These are phyloP conservation scores for Athene cunicularia DNA, from an alignment of 2,113 vertebrate genomes.

Conservation along the genomic window DNA sequence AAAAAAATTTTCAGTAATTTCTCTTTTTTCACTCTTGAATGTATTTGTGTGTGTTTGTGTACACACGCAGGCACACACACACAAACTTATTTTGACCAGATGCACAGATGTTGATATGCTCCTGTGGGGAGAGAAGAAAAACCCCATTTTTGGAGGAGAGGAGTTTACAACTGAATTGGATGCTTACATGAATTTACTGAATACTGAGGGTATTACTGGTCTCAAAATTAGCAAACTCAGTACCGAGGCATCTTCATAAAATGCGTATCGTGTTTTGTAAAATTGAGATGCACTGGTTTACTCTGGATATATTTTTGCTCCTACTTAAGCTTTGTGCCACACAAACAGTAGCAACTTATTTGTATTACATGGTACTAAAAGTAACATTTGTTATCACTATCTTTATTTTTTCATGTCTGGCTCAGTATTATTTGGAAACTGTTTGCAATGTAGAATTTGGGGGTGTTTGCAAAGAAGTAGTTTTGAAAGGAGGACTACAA, in stretches of 20 bases:
- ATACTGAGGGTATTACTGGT: neutral
- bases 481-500: neutral
- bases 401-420: neutral
- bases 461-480: neutral
- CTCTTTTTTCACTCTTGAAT: neutral
- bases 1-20: neutral
- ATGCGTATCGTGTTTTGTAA: neutral
- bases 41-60: neutral
- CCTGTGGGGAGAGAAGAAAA: rapidly evolving
- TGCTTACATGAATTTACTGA: neutral
- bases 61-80: rapidly evolving
- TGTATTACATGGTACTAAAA: neutral
- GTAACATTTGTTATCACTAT: neutral
- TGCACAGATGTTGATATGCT: neutral
- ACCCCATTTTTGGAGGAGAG: neutral
- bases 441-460: neutral
- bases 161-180: neutral
- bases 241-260: neutral
- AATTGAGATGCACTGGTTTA: neutral
- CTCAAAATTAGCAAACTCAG: neutral
- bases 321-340: neutral
- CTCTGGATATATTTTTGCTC: neutral
- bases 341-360: neutral
- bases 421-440: neutral
- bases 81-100: neutral